phyloP scores from a whole-genome alignment of 2,888 invertebrate species.

The Cryptus viduatorius region DNA sequence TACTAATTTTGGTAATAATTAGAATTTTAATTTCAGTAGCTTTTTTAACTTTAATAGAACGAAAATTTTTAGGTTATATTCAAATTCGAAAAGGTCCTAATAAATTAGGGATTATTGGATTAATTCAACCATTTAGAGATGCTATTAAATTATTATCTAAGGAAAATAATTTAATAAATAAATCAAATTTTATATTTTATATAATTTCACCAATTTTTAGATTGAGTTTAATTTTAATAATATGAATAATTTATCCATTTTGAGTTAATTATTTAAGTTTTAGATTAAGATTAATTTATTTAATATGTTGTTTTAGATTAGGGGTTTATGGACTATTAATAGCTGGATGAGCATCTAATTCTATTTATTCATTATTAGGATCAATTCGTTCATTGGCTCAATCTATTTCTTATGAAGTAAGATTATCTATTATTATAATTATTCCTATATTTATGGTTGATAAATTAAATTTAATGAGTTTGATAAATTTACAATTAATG shows the following conservation, averaged over 20 bases:
- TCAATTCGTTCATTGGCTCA: constrained; percentile 90
- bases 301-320: constrained; percentile 88
- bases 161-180: constrained; percentile 87
- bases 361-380: constrained; percentile 90
- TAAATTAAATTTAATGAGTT: constrained; percentile 86
- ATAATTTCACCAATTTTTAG: constrained; percentile 87
- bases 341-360: constrained; percentile 90
- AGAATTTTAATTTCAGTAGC: constrained; percentile 89
- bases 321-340: constrained; percentile 89
- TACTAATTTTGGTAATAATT: constrained; percentile 86
- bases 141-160: constrained; percentile 91
- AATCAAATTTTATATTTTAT: constrained; percentile 88
- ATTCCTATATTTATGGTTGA: constrained; percentile 87
- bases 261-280: constrained; percentile 86
- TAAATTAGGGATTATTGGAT: constrained; percentile 88
- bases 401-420: constrained; percentile 92
- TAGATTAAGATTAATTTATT: constrained; percentile 88
- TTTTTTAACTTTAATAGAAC: constrained; percentile 91
- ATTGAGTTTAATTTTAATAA: constrained; percentile 86
- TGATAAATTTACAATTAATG: constrained; percentile 86
- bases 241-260: constrained; percentile 88
- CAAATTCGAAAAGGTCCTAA: constrained; percentile 91
- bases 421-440: constrained; percentile 88
- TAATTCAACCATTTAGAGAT: constrained; percentile 91
- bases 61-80: constrained; percentile 89